A percentile compares a stretch with the other conserved stretches of the same genome.
These are phyloP conservation scores for Podabrus alpinus DNA, from an alignment of 2,888 invertebrate species.

Conservation along the genomic window DNA sequence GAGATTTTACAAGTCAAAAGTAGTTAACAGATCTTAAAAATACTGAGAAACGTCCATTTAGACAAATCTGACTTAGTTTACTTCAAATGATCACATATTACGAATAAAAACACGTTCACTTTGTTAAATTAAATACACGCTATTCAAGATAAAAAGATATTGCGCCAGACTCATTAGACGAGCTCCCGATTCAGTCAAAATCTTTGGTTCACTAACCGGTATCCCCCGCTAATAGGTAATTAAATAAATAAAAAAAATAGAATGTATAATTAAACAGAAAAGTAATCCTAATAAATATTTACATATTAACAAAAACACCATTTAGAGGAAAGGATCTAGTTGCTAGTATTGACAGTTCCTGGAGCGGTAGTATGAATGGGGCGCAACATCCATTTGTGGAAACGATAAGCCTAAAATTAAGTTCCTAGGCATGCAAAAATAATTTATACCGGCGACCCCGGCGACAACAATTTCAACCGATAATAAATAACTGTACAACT, in stretches of 20 bases:
- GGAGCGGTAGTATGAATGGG: conserved; percentile 34
- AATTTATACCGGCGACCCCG: conserved; percentile 41
- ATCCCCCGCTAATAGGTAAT: conserved; percentile 38
- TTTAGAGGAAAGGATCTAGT: conserved; percentile 41
- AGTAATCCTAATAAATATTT: conserved; percentile 38
- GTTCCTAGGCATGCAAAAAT: conserved; percentile 45
- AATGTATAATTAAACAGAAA: conserved; percentile 27
- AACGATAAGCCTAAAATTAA: conserved; percentile 19
- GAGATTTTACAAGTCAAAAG: conserved; percentile 24
- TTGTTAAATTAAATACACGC: conserved; percentile 44
- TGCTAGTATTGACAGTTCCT: conserved; percentile 40
- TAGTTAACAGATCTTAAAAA: conserved; percentile 33
- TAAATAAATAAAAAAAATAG: conserved; percentile 37
- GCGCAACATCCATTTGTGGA: conserved; percentile 20
- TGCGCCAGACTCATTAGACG: conserved; percentile 37
- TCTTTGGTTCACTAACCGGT: conserved; percentile 54
- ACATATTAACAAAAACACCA: conserved; percentile 48
- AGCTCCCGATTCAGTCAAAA: conserved; percentile 41
- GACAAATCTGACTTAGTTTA: conserved; percentile 42
- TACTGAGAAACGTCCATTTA: conserved; percentile 29
- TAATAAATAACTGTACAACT: conserved; percentile 53
- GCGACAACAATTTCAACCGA: conserved; percentile 38
- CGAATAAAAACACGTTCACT: conserved; percentile 42
- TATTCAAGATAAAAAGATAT: conserved; percentile 42
- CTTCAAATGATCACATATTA: conserved; percentile 40